These are phyloP conservation scores for Pecten maximus DNA, from an alignment of 2,888 invertebrate species.

Conservation along the genomic window DNA sequence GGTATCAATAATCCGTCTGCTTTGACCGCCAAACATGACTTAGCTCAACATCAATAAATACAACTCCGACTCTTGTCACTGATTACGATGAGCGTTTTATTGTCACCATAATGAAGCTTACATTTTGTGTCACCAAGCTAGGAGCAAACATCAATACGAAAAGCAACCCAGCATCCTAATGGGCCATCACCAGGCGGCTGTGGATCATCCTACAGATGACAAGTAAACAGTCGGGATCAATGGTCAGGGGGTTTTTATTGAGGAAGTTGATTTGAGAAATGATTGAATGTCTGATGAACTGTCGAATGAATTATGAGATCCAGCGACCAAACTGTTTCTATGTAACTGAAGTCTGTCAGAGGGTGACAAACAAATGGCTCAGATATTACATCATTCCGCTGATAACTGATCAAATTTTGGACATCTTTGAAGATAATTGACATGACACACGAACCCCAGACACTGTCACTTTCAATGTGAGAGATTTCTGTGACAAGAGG, in stretches of 20 bases:
- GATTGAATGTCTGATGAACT: slow-evolving; percentile 11
- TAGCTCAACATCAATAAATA: neutral
- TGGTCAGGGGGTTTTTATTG: neutral
- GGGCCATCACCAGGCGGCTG: neutral
- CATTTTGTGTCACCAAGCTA: neutral
- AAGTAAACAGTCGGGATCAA: neutral
- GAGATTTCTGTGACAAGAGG: neutral
- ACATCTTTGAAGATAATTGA: neutral
- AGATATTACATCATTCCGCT: neutral
- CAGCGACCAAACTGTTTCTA: neutral
- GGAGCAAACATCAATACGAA: neutral
- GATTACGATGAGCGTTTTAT: neutral
- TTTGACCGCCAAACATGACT: neutral
- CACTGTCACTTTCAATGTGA: neutral
- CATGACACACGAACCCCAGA: neutral
- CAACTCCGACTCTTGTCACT: neutral
- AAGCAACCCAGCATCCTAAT: neutral
- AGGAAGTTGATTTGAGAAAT: neutral
- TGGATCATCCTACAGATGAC: neutral
- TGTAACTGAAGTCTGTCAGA: neutral
- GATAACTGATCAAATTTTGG: neutral
- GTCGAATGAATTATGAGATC: neutral
- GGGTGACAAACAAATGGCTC: neutral
- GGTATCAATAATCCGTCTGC: neutral
- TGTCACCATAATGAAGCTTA: neutral